Base-by-base conservation (phyloP, 2,888 invertebrate genomes). In the Pterostichus niger region DNA sequence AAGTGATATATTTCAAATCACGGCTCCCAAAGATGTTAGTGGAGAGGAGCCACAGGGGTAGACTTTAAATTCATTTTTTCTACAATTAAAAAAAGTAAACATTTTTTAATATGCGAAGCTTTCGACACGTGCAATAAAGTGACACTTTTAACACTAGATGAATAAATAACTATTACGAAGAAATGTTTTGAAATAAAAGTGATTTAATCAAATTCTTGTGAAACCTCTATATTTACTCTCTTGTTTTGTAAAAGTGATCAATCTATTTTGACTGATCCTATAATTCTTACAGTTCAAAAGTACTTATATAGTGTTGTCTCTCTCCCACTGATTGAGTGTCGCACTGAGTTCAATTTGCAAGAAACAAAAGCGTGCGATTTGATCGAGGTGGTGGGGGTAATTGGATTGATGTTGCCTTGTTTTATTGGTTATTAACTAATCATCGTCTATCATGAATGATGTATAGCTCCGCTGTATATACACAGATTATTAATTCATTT, bases 351-450 rank as follows among this genome's bases (percentile, higher is more conserved):
- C 31, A 24, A 59, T 59, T 59, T 59, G 59, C 59, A 59, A 59
- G 59, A 59, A 59, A 59, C 59, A 59, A 59, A 59, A 31, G 59
- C 59, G 59, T 11, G 49, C 49, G 49, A 49, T 49, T 13, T 49
- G 49, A 49, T 13, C 1, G 40, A 40, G 10, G 49, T 5, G 10
- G 31, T 5, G 24, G 59, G 59, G 59, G 31, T 59, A 59, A 59
- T 59, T 59, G 59, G 59, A 59, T 59, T 59, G 54, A 17, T 54
- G 49, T 49, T 9, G 59, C 31, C 59, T 11, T 59, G 59, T 59
- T 59, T 59, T 59, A 59, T 59, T 59, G 59, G 59, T 59, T 59
- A 59, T 59, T 59, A 59, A 59, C 59, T 59, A 59, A 59, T 59
- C 59, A 59, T 59, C 59, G 31, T 3, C 11, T 15, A n/a, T 59